phyloP scores from a whole-genome alignment of 2,113 vertebrate species.

The Larimichthys polyactis region DNA sequence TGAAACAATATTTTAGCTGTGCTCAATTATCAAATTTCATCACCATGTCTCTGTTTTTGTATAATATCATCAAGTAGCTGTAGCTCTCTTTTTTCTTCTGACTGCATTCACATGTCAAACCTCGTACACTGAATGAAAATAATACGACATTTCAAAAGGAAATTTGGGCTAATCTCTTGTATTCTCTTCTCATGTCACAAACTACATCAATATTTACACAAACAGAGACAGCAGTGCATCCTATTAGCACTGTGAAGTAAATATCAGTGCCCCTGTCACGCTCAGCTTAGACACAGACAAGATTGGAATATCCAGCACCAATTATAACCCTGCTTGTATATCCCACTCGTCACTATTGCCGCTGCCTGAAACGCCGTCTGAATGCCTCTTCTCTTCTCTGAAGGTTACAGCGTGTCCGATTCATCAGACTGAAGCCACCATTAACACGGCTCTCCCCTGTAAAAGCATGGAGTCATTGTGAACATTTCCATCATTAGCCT shows the following conservation, averaged over 20 bases:
- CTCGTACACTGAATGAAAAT: not conserved
- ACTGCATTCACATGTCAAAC: not conserved
- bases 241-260: conserved; percentile 62
- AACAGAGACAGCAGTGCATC: conserved; percentile 49
- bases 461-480: conserved; percentile 56
- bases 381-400: conserved; percentile 41
- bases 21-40: not conserved
- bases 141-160: not conserved
- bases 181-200: conserved; percentile 34
- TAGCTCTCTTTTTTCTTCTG: not conserved
- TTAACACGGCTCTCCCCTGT: conserved; percentile 67
- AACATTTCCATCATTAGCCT: conserved; percentile 64
- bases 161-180: conserved; percentile 34
- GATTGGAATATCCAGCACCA: conserved; percentile 58
- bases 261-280: conserved; percentile 52
- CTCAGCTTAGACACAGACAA: conserved; percentile 41
- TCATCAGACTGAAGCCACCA: conserved; percentile 55
- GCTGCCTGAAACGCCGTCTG: conserved; percentile 46
- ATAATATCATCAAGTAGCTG: not conserved
- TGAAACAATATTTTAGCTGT: not conserved
- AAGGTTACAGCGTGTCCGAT: conserved; percentile 70
- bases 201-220: conserved; percentile 62
- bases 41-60: not conserved
- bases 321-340: conserved; percentile 55
- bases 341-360: conserved; percentile 35